Evolutionary conservation across 2,888 invertebrate genomes (phyloP), one percentile per base, ranked within the genome.

Genomic region (Hydrotaea cyrtoneurina): DNA sequence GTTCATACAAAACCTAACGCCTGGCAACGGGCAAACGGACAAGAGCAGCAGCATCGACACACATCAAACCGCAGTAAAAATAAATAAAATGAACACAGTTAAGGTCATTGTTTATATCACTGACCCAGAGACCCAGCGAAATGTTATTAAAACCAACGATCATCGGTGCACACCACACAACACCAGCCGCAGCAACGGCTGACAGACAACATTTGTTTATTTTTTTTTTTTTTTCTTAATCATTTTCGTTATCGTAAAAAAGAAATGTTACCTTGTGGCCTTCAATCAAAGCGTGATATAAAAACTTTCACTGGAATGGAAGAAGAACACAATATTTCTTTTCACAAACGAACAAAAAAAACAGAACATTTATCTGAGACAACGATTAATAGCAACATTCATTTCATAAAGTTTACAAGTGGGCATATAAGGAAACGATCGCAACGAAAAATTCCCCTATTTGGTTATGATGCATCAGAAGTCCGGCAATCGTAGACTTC

Each of bases 71-170:
- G 77, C 78, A 78, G 78, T 71, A 75, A 83, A 78, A 31, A 31
- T 4, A 2, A 31, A 31, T 64, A 75, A 83, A 78, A 75, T 84
- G 50, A 50, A 84, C 78, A 80, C 78, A 71, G 83, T 80, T 84
- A 84, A 84, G 80, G 83, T 84, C 83, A 84, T 15, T 84, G 80
- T 78, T 81, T 78, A 46, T 80, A 84, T 71, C 71, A 80, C 80
- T 83, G 83, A 83, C 83, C 83, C 83, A 83, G 74, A 80, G 78
- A 83, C 50, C 71, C 62, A 62, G 39, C 39, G 50, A 50, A 50
- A 50, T 50, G 50, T 50, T 50, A 50, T 50, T 50, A 50, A 50
- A 50, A 46, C 26, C 43, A 59, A 73, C 5, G 57, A 57, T 50
- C 23, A 21, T 46, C 50, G 23, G n/a, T 15, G 13, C 21, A n/a